Base-by-base conservation (phyloP, 2,888 invertebrate species). In the Rhagonycha fulva region DNA sequence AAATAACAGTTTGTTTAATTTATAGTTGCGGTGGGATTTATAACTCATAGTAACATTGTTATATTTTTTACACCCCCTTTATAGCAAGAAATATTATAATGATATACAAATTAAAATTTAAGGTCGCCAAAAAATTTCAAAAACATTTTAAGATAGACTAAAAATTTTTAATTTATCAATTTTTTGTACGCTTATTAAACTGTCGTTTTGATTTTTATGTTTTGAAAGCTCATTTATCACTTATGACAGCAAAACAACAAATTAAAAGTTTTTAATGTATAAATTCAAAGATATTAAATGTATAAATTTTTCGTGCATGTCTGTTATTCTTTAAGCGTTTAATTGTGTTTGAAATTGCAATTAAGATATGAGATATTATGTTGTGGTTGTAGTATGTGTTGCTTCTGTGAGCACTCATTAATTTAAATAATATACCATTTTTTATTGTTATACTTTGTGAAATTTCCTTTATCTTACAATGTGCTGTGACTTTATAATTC, bases 1-100 rank as follows among this genome's bases (percentile, higher is more conserved):
- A 84, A 86, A 85, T 86, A 86, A 85, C 87, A 86, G 86, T 87
- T 84, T 85, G 85, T 85, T 86, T 86, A 85, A 84, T 87, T 87
- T 87, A 87, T 83, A 86, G 84, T 85, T 83, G 83, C 84, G 84
- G 82, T 83, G 81, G 85, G 85, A 84, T 84, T 82, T 85, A 86
- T 87, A 86, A 87, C 80, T 87, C 86, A 87, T 86, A 84, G 85
- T 85, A 86, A 86, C 86, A 85, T 84, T 85, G 85, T 85, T 81
- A 82, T 83, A 74, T 76, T 76, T 76, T 76, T 76, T 76, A 71
- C 76, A 76, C 76, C 76, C 47, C 76, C 74, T 76, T 74, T 71
- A 71, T 68, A 62, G 63, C 61, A 60, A 76, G 68, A 74, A 74
- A 68, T 74, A 76, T 76, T 76, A 74, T 68, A 62, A 60, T 63